Base-by-base conservation (phyloP, 1,140 invertebrate genomes). In the Neuroterus valhalla region DNA sequence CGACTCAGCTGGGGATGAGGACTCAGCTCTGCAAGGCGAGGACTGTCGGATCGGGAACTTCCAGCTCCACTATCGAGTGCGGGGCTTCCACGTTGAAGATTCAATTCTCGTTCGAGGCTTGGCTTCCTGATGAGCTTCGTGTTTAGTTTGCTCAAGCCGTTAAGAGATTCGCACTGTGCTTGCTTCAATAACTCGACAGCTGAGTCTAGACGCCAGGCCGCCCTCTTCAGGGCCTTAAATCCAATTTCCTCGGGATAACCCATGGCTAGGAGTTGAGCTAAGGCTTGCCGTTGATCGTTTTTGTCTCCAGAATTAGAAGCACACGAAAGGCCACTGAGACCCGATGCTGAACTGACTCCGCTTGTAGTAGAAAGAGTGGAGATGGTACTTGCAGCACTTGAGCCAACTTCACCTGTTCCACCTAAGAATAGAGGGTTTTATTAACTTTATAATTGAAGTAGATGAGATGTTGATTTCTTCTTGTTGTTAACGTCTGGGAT, bases 1-100 rank as follows among this genome's bases (percentile, higher is more conserved):
- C 91, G 77, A 84, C 88, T 89, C 68, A 92, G 82, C 42, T 92
- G 91, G 19, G 87, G 88, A 83, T 92, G 91, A 73, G 94, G 92
- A 76, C 87, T 85, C 5, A 89, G 78, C 52, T 89, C 88, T 0
- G 87, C 82, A 21, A 89, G 71, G n/a, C 94, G 91, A 1, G 96
- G 96, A 89, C 95, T 97, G 84, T 98, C 96, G 0, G 96, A 97
- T 26, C 96, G 91, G 11, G 96, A 96, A 85, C 96, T 97, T 17
- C 95, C 96, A 15, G 95, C 95, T 8, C 95, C 95, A 52, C 95
- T 96, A 78, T 97, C 96, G 50, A 97, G 90, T 1, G 95, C 96
- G 1, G 96, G 96, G 88, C 96, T 96, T 10, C 94, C 94, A 69
- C 96, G 91, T 68, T 95, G 94, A 23, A 95, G 88, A 80, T 90